These are phyloP conservation scores for Mesorhabditis sp. DNA, from an alignment of 2,888 invertebrate species.

Conservation along the genomic window DNA sequence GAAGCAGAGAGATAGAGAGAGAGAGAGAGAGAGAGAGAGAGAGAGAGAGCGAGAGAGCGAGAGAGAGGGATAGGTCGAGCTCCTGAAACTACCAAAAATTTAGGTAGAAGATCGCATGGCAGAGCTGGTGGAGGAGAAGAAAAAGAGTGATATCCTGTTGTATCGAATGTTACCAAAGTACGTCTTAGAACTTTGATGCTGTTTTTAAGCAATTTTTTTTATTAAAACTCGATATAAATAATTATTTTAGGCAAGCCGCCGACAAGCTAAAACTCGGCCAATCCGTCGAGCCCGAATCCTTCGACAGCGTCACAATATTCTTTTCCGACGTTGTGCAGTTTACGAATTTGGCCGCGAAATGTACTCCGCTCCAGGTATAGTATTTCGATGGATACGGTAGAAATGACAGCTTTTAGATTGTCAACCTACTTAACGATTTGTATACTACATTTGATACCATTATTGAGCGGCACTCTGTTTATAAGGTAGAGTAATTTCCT, in stretches of 20 bases:
- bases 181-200: background rate
- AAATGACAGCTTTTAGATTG: constrained; percentile 13
- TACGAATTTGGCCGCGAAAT: constrained; percentile 43
- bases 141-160: constrained; percentile 44
- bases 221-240: background rate
- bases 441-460: constrained; percentile 21
- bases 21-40: too few relatives aligned
- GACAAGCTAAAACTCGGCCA: constrained; percentile 51
- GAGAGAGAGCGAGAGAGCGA: too few relatives aligned
- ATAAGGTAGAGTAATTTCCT: constrained; percentile 17
- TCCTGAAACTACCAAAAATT: background rate
- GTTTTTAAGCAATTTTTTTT: background rate
- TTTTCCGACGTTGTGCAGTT: constrained; percentile 51
- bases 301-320: constrained; percentile 45
- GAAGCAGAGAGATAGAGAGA: too few relatives aligned
- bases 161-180: constrained; percentile 49
- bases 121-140: constrained; percentile 48
- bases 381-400: background rate
- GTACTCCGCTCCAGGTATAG: constrained; percentile 42
- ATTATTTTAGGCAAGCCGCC: constrained; percentile 41
- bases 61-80: too few relatives aligned
- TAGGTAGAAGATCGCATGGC: constrained; percentile 36
- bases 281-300: constrained; percentile 43
- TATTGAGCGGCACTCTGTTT: constrained; percentile 22
- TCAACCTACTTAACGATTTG: constrained; percentile 23